These are phyloP conservation scores for Ypsolopha sequella DNA, from an alignment of 2,888 invertebrate genomes.

Conservation along the genomic window DNA sequence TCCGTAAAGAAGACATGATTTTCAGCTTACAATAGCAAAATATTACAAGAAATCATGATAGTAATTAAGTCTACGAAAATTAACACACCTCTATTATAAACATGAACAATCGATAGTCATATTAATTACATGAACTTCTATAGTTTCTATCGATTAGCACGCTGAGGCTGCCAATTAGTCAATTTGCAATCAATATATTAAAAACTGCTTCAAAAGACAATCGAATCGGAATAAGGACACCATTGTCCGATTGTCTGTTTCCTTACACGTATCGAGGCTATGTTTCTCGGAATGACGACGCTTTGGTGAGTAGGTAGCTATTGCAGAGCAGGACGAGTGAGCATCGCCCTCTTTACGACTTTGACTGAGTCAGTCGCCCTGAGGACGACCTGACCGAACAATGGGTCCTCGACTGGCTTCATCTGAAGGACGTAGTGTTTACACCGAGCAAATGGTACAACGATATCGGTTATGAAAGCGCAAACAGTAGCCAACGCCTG, in stretches of 20 bases:
- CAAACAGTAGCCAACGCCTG: constrained; percentile 10
- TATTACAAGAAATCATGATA: too few relatives aligned
- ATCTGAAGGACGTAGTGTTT: constrained; percentile 60
- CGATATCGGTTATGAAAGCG: constrained; percentile 27
- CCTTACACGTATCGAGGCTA: constrained; percentile 2
- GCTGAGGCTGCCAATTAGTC: constrained; percentile 12
- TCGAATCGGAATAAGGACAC: constrained; percentile 53
- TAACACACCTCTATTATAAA: too few relatives aligned
- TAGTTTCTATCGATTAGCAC: too few relatives aligned
- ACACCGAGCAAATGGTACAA: constrained; percentile 31
- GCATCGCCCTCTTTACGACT: constrained; percentile 67
- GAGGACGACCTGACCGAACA: constrained; percentile 50
- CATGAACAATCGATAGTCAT: too few relatives aligned
- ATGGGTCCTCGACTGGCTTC: constrained; percentile 61
- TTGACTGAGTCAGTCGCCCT: constrained; percentile 60
- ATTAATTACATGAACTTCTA: too few relatives aligned
- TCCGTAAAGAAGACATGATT: too few relatives aligned
- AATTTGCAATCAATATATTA: constrained; percentile 55
- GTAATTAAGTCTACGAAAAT: too few relatives aligned
- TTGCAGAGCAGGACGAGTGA: constrained; percentile 50
- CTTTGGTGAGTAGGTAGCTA: constrained; percentile 38
- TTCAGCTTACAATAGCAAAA: too few relatives aligned
- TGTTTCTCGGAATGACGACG: constrained; percentile 33
- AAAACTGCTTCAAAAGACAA: constrained; percentile 45
- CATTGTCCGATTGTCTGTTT: background rate